A percentile compares a stretch with the other conserved stretches of the same genome.
Conservation (phyloP, 2,113 vertebrate species). For the Alectura lathami region DNA sequence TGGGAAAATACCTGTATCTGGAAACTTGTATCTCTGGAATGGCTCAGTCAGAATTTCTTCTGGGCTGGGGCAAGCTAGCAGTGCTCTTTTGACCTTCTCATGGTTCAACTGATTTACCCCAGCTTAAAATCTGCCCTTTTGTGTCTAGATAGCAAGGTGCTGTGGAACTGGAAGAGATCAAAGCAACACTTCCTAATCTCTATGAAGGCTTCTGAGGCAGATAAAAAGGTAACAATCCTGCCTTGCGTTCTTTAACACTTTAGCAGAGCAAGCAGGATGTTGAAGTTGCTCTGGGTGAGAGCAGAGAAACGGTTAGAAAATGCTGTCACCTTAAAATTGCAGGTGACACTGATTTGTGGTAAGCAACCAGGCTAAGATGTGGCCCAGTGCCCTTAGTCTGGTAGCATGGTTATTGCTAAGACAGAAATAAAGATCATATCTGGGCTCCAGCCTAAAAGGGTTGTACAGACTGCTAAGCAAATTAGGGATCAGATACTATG, state of each 20-base stretch:
- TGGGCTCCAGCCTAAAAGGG: neutral
- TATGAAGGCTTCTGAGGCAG: slow-evolving; percentile 17
- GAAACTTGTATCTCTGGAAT: neutral
- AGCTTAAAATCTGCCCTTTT: slow-evolving; percentile 43
- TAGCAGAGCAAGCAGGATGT: neutral
- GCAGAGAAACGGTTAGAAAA: neutral
- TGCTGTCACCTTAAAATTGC: slow-evolving; percentile 14
- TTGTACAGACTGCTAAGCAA: slow-evolving; percentile 15
- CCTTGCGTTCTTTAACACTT: slow-evolving; percentile 41
- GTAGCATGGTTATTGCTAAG: neutral
- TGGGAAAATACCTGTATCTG: neutral
- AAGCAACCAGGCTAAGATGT: neutral
- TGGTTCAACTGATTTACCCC: neutral
- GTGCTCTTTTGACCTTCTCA: slow-evolving; percentile 9
- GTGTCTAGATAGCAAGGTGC: slow-evolving; percentile 46
- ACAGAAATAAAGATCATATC: slow-evolving; percentile 32
- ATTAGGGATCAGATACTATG: slow-evolving; percentile 19
- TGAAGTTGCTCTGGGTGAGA: neutral
- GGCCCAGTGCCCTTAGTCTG: neutral
- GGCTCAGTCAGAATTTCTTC: neutral
- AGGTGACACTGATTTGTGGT: neutral
- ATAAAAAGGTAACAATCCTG: slow-evolving; percentile 28
- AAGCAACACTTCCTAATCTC: slow-evolving; percentile 55
- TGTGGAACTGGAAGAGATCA: slow-evolving; percentile 32
- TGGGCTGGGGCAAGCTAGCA: neutral